phyloP scores from a whole-genome alignment of 2,113 vertebrate species.

The Takifugu flavidus region DNA sequence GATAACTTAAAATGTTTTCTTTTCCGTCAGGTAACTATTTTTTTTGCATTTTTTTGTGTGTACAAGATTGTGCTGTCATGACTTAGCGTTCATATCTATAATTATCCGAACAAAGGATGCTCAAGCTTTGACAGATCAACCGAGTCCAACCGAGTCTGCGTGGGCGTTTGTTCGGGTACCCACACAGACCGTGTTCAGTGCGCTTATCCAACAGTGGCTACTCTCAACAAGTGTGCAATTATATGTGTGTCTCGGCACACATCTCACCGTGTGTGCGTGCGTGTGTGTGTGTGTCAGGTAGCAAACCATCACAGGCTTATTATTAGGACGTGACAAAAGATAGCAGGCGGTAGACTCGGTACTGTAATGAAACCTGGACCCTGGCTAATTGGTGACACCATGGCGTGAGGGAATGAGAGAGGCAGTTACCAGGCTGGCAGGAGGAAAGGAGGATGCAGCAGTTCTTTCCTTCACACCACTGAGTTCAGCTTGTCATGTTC shows the following conservation, averaged over 20 bases:
- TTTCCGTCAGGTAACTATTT: neutral
- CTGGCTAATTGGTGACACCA: conserved; percentile 85
- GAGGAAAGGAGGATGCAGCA: conserved; percentile 52
- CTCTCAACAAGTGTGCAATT: neutral
- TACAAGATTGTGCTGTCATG: conserved; percentile 9
- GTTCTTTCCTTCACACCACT: conserved; percentile 48
- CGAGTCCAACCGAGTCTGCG: conserved; percentile 14
- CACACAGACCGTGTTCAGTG: conserved; percentile 18
- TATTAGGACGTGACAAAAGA: conserved; percentile 77
- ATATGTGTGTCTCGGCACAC: conserved; percentile 10
- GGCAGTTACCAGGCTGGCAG: conserved; percentile 60
- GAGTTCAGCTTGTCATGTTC: conserved; percentile 65
- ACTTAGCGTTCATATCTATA: conserved; percentile 48
- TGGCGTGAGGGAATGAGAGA: conserved; percentile 66
- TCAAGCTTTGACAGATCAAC: conserved; percentile 19
- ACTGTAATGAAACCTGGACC: conserved; percentile 84
- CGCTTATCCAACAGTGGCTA: neutral
- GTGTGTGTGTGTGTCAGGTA: conserved; percentile 42
- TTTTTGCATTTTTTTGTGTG: neutral
- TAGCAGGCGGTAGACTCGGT: conserved; percentile 68
- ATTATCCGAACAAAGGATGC: conserved; percentile 54
- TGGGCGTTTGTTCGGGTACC: conserved; percentile 34
- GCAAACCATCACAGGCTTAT: conserved; percentile 74
- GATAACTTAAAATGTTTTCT: neutral
- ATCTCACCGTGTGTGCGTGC: conserved; percentile 1